phyloP scores from a whole-genome alignment of 2,113 vertebrate genomes.

The Herpetotheres cachinnans region DNA sequence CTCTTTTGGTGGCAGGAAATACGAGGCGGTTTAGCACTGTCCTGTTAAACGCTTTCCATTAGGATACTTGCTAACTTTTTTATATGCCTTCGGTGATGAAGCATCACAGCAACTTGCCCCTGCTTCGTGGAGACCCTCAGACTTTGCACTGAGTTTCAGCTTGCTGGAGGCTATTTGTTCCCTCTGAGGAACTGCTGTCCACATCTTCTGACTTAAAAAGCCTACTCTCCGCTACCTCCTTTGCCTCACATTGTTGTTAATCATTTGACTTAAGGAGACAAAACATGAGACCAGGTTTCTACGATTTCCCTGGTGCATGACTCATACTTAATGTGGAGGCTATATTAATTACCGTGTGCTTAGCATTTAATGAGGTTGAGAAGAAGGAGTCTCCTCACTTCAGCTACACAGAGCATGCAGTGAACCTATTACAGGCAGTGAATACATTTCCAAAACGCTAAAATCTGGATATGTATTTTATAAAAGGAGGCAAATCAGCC shows the following conservation, averaged over 20 bases:
- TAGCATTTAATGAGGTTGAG: constrained; percentile 18
- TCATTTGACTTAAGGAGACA: not conserved
- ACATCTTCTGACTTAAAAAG: not conserved
- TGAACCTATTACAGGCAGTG: not conserved
- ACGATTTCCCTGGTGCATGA: not conserved
- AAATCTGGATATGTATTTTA: not conserved
- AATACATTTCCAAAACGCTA: not conserved
- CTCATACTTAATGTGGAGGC: constrained; percentile 1
- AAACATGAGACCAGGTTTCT: not conserved
- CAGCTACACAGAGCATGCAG: rapidly evolving
- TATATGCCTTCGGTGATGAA: not conserved
- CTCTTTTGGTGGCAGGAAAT: not conserved
- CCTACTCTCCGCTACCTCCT: not conserved
- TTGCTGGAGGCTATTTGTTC: not conserved
- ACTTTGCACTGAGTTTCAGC: not conserved
- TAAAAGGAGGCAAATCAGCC: not conserved
- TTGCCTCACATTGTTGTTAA: not conserved
- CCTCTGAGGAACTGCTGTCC: not conserved
- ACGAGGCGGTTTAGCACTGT: not conserved
- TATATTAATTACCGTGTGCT: constrained; percentile 32
- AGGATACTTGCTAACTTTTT: not conserved
- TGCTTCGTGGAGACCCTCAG: not conserved
- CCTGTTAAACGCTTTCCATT: rapidly evolving
- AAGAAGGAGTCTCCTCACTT: not conserved
- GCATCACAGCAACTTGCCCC: not conserved